Evolutionary conservation across 2,113 vertebrate genomes (phyloP).

Genomic region (Eupsittula cactorum): DNA sequence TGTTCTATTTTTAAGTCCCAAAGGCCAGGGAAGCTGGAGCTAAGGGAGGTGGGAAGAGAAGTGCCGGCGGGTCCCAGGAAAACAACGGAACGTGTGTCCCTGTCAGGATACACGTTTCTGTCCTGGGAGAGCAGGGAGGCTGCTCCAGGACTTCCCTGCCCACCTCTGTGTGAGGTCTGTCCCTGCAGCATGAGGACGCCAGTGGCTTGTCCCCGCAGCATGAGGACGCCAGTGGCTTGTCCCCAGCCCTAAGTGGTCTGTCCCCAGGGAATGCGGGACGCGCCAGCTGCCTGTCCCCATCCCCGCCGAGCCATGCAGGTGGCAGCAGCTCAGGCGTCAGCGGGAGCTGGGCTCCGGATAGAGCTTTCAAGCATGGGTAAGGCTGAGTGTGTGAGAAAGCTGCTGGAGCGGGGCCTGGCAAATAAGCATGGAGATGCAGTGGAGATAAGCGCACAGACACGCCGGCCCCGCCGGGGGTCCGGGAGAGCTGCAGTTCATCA

Average conservation of each 20-base stretch:
- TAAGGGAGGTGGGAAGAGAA: not conserved
- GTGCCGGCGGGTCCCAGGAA: not conserved
- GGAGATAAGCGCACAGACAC: not conserved
- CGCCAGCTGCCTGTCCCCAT: not conserved
- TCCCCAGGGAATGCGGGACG: not conserved
- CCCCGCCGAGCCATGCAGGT: fast-evolving
- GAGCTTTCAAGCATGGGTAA: not conserved
- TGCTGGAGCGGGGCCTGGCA: not conserved
- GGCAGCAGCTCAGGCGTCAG: not conserved
- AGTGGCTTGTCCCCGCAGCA: not conserved
- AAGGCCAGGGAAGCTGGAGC: not conserved
- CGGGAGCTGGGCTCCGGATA: not conserved
- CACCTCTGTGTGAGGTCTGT: not conserved
- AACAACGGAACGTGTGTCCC: not conserved
- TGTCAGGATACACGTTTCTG: not conserved
- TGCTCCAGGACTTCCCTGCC: not conserved
- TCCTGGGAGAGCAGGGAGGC: not conserved
- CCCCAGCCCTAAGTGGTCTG: not conserved
- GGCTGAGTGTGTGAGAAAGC: not conserved
- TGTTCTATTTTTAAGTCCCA: conserved; percentile 39
- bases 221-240: not conserved
- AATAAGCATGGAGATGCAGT: not conserved
- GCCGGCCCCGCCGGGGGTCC: not conserved
- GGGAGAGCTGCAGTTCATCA: not conserved
- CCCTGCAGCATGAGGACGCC: not conserved